Evolutionary conservation across 2,888 invertebrate species (phyloP).

Genomic region (Baronia brevicornis): DNA sequence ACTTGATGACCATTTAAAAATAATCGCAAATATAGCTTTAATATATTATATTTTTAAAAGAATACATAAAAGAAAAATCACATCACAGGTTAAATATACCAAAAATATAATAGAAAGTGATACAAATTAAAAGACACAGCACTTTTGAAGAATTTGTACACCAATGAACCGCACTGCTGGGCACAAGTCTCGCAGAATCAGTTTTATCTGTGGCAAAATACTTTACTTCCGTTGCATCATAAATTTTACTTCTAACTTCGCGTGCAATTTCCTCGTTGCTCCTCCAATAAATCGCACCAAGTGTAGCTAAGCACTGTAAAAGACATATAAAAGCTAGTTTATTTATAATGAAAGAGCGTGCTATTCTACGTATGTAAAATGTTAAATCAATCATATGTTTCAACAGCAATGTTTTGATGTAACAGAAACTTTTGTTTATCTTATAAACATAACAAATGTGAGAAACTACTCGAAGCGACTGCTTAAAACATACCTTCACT

Average conservation of each 20-base stretch:
- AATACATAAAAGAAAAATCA: no score
- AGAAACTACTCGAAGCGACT: not conserved
- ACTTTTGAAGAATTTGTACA: not conserved
- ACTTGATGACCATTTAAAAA: no score
- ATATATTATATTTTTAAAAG: no score
- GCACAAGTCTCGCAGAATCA: not conserved
- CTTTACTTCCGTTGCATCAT: slow-evolving; percentile 10
- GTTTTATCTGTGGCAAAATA: not conserved
- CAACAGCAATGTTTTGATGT: not conserved
- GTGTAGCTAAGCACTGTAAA: slow-evolving; percentile 44
- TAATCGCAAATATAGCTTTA: no score
- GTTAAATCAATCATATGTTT: not conserved
- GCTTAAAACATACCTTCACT: slow-evolving; percentile 77
- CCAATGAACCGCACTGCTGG: not conserved
- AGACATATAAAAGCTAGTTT: not conserved
- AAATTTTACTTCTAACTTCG: slow-evolving; percentile 18
- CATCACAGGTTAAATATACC: no score
- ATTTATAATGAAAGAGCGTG: not conserved
- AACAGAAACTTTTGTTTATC: not conserved
- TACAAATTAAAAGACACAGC: no score
- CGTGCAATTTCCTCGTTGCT: slow-evolving; percentile 36
- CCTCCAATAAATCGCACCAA: slow-evolving; percentile 37
- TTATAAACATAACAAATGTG: not conserved
- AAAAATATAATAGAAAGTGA: no score
- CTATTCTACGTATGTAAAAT: not conserved